Evolutionary conservation across 2,888 invertebrate species (phyloP).

Genomic region (Odiellus spinosus): DNA sequence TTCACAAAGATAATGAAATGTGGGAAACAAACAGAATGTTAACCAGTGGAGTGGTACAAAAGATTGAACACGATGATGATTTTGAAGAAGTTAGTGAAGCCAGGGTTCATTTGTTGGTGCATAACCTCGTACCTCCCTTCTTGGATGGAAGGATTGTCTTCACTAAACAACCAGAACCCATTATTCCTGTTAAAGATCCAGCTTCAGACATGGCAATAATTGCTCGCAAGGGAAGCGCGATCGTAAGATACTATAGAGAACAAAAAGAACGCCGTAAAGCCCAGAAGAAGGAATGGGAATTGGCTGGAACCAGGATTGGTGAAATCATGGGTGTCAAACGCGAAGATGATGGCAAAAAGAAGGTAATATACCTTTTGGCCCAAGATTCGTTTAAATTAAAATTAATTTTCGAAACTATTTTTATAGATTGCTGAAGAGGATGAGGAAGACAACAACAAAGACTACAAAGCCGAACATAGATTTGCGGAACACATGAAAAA

Average conservation of each 20-base stretch:
- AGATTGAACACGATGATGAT: conserved; percentile 72
- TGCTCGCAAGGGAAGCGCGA: conserved; percentile 71
- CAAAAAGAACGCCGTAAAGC: conserved; percentile 92
- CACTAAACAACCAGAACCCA: conserved; percentile 96
- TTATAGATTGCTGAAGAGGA: conserved; percentile 26
- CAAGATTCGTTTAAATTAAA: not conserved
- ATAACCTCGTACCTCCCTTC: conserved; percentile 97
- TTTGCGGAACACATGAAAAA: conserved; percentile 87
- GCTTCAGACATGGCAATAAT: conserved; percentile 95
- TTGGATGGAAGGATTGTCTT: conserved; percentile 96
- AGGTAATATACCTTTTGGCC: not conserved
- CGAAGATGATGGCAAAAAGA: conserved; percentile 46
- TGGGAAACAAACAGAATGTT: conserved; percentile 99
- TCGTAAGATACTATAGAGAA: conserved; percentile 80
- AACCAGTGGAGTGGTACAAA: conserved; percentile 70
- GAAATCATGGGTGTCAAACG: conserved; percentile 87
- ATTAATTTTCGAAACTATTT: too few species aligned
- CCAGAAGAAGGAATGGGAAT: conserved; percentile 97
- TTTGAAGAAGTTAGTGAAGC: conserved; percentile 85
- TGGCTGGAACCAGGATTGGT: conserved; percentile 87
- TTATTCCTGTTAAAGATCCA: conserved; percentile 88
- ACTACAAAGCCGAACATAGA: conserved; percentile 84
- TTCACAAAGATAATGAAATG: conserved; percentile 90
- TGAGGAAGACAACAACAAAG: conserved; percentile 54
- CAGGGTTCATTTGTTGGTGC: conserved; percentile 85